Evolutionary conservation across 2,888 invertebrate species (phyloP), one percentile per base, ranked within the genome.

Genomic region (Strigamia crassipes): DNA sequence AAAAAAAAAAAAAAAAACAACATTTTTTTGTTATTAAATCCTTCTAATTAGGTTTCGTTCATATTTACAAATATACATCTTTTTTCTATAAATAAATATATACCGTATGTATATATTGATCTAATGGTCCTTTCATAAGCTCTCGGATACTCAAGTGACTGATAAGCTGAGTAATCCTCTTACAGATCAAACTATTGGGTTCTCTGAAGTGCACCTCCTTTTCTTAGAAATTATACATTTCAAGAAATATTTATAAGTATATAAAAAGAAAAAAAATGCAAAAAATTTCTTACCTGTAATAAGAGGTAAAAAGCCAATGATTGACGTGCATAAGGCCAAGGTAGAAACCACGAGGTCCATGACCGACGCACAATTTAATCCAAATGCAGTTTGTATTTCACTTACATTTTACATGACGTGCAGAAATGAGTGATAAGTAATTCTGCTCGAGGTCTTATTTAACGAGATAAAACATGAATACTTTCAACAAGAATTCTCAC

Each of bases 301-400:
- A 15, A 31, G 27, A 73, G 73, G 73, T 73, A 73, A 73, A 73
- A 73, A 73, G 13, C 73, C 73, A 73, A 27, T 13, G 31, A 73
- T 27, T 73, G 73, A 73, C 31, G 73, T 73, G 73, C 73, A 73
- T 73, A 73, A 73, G 73, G 73, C 73, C 73, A 73, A 73, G 73
- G 73, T 73, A 73, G 73, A 73, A 73, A 73, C 73, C 73, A 73
- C 73, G 73, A 73, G 73, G 73, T 73, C 73, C 73, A 73, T 73
- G 73, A 73, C 73, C 31, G 73, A 73, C 27, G 73, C 73, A 73
- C 73, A 15, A 73, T 73, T 73, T 73, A 73, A 73, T 73, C 73
- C 73, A 73, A 73, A 73, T 73, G 73, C 73, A 73, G 73, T 27
- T 73, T 27, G 73, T 73, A 27, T 73, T 73, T 73, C 73, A 73